Evolutionary conservation across 23 tunicate genomes (phyloP).

Genomic region (Halocynthia aurantium): DNA sequence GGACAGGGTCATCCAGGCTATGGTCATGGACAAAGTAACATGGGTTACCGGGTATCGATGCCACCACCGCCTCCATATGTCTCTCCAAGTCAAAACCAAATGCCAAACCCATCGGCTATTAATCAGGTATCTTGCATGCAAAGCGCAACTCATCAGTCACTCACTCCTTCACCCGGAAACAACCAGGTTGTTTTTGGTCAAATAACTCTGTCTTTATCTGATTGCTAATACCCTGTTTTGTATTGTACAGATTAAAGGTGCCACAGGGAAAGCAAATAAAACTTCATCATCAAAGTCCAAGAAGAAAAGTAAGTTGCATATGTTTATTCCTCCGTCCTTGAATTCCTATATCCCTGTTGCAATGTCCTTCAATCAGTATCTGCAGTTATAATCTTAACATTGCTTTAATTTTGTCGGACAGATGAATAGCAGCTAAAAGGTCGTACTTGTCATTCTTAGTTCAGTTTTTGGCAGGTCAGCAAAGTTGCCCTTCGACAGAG

Average conservation of each 20-base stretch:
- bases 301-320: slow-evolving; percentile 1
- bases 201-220: no score
- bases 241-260: not conserved
- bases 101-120: not conserved
- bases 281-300: not conserved
- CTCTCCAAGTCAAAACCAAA: not conserved
- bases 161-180: not conserved
- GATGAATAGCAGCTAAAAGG: no score
- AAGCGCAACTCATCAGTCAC: not conserved
- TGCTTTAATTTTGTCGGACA: no score
- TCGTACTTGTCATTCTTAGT: no score
- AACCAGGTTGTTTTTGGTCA: no score
- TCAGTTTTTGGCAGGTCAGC: no score
- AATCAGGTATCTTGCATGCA: not conserved
- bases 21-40: no score
- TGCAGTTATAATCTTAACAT: no score
- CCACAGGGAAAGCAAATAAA: not conserved
- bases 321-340: not conserved
- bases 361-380: no score
- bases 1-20: no score
- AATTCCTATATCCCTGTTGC: not conserved
- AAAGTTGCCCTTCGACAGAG: no score
- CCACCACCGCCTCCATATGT: slow-evolving; percentile 10
- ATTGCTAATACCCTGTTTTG: no score
- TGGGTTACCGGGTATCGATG: not conserved